Evolutionary conservation across 2,113 vertebrate species (phyloP).

Genomic region (Osmerus eperlanus): DNA sequence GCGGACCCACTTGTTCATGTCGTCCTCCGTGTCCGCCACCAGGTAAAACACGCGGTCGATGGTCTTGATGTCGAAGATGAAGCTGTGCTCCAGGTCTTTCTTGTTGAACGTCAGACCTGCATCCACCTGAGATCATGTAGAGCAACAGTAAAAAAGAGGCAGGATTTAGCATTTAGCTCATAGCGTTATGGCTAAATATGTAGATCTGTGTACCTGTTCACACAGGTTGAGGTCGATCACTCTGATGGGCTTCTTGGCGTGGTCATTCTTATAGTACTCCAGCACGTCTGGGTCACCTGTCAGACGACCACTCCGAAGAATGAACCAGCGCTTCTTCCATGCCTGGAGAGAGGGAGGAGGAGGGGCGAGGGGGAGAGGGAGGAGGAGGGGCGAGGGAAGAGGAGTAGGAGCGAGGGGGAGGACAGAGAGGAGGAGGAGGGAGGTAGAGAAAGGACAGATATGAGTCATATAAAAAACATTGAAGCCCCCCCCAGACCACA

Average conservation of each 20-base stretch:
- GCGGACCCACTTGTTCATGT: slow-evolving; percentile 99
- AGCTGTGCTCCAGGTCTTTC: slow-evolving; percentile 98
- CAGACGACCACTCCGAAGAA: slow-evolving; percentile 94
- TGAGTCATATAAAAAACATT: neutral
- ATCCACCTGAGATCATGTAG: slow-evolving; percentile 76
- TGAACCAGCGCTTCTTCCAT: slow-evolving; percentile 99
- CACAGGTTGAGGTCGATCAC: slow-evolving; percentile 99
- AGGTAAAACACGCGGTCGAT: slow-evolving; percentile 97
- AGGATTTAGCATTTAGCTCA: neutral
- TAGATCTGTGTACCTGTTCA: slow-evolving; percentile 74
- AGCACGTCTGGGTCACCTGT: slow-evolving; percentile 95
- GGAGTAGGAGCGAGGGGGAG: neutral
- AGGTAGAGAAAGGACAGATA: neutral
- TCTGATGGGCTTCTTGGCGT: slow-evolving; percentile 96
- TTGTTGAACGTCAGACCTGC: slow-evolving; percentile 96
- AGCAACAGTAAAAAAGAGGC: neutral
- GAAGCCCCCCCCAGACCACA: no score
- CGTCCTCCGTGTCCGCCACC: slow-evolving; percentile 97
- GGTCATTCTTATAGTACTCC: slow-evolving; percentile 99
- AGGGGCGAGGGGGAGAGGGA: neutral
- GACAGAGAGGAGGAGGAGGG: neutral
- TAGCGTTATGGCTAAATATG: neutral
- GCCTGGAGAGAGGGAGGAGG: slow-evolving; percentile 74
- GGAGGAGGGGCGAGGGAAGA: neutral
- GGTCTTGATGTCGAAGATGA: slow-evolving; percentile 99